These are phyloP conservation scores for Vespertilio murinus DNA, from an alignment of 2,797 vertebrate species.

Conservation along the genomic window DNA sequence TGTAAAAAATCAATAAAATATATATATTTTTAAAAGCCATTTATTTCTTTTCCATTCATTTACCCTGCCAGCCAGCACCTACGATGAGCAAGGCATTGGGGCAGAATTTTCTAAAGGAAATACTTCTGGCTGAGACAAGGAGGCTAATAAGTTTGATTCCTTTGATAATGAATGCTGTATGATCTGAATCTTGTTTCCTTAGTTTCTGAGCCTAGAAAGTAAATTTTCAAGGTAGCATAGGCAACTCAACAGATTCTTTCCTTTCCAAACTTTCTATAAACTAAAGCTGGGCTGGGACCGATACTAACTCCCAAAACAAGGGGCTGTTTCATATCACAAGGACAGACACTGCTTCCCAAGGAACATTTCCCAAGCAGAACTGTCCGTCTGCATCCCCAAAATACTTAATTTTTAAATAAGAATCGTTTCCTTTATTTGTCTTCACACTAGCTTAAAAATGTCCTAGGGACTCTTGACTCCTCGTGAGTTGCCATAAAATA, in stretches of 20 bases:
- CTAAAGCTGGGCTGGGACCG: background rate
- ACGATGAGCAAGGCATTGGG: background rate
- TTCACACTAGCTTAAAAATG: background rate
- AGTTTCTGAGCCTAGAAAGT: conserved; percentile 27
- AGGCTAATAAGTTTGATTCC: background rate
- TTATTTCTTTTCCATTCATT: background rate
- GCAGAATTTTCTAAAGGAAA: conserved; percentile 36
- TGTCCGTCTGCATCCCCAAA: background rate
- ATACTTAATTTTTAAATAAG: background rate
- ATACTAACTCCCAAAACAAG: background rate
- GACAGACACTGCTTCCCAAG: background rate
- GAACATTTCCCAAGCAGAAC: background rate
- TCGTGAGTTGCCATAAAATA: background rate
- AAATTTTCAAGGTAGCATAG: background rate
- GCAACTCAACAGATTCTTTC: background rate
- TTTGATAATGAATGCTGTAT: background rate
- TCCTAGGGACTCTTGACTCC: background rate
- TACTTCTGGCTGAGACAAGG: background rate
- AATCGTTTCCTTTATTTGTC: background rate
- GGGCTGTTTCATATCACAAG: background rate
- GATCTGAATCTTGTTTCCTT: background rate
- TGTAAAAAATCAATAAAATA: too few species aligned
- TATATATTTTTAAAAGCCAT: too few species aligned
- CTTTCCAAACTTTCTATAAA: background rate
- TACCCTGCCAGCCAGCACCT: background rate